These are phyloP conservation scores for Nestor notabilis DNA, from an alignment of 2,113 vertebrate genomes.

Conservation along the genomic window DNA sequence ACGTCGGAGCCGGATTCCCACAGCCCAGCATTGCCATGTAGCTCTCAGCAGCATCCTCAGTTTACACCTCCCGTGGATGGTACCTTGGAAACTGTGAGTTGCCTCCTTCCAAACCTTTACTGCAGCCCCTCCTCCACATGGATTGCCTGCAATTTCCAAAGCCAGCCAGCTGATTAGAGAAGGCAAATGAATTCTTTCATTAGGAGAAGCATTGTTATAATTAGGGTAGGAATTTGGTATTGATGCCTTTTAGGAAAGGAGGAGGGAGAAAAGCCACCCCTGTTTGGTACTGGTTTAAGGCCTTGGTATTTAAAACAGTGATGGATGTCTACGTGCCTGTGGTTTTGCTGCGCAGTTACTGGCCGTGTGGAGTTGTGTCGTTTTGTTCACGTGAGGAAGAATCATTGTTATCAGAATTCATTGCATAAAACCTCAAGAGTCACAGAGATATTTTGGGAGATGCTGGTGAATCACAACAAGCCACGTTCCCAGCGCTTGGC, in stretches of 20 bases:
- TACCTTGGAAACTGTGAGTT: neutral
- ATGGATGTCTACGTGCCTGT: neutral
- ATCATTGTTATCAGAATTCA: slow-evolving; percentile 48
- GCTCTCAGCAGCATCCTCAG: neutral
- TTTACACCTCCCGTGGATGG: neutral
- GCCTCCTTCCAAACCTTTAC: neutral
- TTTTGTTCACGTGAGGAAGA: slow-evolving; percentile 43
- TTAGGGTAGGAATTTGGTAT: slow-evolving; percentile 23
- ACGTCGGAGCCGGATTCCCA: neutral
- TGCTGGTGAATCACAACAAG: slow-evolving; percentile 45
- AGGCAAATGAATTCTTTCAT: slow-evolving; percentile 57
- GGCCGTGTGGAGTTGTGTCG: neutral
- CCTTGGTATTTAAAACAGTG: neutral
- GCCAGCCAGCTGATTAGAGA: slow-evolving; percentile 21
- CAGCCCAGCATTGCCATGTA: neutral
- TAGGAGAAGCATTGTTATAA: slow-evolving; percentile 43
- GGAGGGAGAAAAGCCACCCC: neutral
- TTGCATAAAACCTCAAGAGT: neutral
- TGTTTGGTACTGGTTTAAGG: neutral
- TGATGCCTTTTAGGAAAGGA: neutral
- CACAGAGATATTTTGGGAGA: slow-evolving; percentile 56
- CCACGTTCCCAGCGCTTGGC: slow-evolving; percentile 56
- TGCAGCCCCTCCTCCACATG: neutral
- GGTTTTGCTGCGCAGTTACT: neutral
- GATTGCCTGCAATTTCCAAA: neutral